These are phyloP conservation scores for Drosophila sp. DNA, from an alignment of 1,140 invertebrate species.

Conservation along the genomic window DNA sequence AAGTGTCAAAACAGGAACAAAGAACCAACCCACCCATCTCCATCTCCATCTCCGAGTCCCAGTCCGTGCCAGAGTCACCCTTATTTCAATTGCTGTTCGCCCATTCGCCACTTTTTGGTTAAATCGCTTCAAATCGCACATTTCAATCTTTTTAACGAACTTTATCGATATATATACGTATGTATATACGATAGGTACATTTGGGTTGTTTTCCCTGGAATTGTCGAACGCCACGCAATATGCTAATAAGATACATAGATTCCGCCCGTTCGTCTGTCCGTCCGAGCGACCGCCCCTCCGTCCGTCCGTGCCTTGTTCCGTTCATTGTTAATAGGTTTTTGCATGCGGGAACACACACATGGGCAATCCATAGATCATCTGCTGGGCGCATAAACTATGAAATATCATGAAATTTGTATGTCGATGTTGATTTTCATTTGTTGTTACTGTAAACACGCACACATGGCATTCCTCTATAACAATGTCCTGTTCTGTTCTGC, in stretches of 20 bases:
- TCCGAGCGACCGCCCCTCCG: neutral
- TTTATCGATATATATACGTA: constrained; percentile 66
- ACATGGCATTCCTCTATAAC: constrained; percentile 51
- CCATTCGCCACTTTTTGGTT: constrained; percentile 54
- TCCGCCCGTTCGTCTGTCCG: neutral
- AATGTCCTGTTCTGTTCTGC: constrained; percentile 42
- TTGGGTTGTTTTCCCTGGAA: constrained; percentile 38
- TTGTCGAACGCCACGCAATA: constrained; percentile 74
- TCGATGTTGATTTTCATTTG: constrained; percentile 67
- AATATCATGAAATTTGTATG: constrained; percentile 75
- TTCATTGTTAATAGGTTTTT: constrained; percentile 66
- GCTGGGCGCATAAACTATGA: constrained; percentile 70
- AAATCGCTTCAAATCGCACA: constrained; percentile 79
- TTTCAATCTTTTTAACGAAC: constrained; percentile 82
- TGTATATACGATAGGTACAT: neutral
- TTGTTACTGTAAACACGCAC: constrained; percentile 74
- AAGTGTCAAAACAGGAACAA: constrained; percentile 74
- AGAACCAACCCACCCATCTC: constrained; percentile 3
- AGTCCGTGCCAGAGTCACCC: constrained; percentile 10
- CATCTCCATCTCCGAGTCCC: neutral
- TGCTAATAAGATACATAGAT: constrained; percentile 71
- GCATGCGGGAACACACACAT: constrained; percentile 54
- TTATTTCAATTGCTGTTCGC: constrained; percentile 43
- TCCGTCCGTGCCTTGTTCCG: neutral
- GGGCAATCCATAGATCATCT: constrained; percentile 72